Evolutionary conservation across 2,888 invertebrate species (phyloP).

Genomic region (Cheilosia soror): DNA sequence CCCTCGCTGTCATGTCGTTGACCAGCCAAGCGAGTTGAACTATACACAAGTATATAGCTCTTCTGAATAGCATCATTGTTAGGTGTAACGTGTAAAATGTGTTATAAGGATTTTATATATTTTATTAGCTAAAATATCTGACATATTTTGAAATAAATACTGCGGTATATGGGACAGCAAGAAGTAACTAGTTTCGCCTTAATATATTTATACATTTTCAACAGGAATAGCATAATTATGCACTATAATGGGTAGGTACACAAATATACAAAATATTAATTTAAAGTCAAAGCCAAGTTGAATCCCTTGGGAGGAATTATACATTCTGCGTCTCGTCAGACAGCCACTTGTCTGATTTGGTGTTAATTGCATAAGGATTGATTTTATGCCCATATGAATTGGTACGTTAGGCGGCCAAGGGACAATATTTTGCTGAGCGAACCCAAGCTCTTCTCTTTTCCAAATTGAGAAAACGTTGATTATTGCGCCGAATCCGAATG

Average conservation of each 20-base stretch:
- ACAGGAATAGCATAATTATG: not conserved
- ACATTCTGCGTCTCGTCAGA: constrained; percentile 71
- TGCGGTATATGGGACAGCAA: too few relatives aligned
- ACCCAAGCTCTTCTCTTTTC: constrained; percentile 29
- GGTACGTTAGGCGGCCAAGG: constrained; percentile 52
- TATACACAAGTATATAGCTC: constrained; percentile 24
- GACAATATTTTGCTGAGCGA: constrained; percentile 40
- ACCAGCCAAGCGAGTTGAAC: constrained; percentile 47
- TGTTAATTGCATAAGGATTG: constrained; percentile 74
- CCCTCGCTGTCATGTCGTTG: constrained; percentile 52
- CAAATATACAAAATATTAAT: constrained; percentile 32
- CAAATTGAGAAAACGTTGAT: not conserved
- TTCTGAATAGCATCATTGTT: not conserved
- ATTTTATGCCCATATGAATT: constrained; percentile 72
- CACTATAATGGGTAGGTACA: too few relatives aligned
- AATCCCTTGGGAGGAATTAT: constrained; percentile 64
- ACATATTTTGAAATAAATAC: not conserved
- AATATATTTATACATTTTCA: not conserved
- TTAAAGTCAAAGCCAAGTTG: constrained; percentile 27
- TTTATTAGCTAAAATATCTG: not conserved
- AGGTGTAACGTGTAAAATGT: constrained; percentile 9
- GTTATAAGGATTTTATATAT: not conserved
- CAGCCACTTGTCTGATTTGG: constrained; percentile 76
- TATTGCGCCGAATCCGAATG: constrained; percentile 40
- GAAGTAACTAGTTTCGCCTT: too few relatives aligned